Evolutionary conservation across 2,888 invertebrate species (phyloP).

Genomic region (Oxytorus armatus): DNA sequence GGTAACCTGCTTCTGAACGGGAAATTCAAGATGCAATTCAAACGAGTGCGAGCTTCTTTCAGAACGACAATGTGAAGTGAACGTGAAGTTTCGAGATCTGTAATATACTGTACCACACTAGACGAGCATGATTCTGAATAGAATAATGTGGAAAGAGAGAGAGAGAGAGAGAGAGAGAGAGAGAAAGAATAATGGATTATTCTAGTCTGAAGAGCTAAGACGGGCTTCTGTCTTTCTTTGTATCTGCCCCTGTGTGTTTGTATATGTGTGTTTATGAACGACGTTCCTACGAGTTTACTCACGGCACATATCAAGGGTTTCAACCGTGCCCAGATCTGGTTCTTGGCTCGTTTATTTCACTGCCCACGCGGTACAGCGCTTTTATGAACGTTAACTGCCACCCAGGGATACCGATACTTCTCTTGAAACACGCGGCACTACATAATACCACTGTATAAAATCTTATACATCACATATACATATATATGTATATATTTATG

Average conservation of each 20-base stretch:
- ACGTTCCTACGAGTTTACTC: slow-evolving; percentile 20
- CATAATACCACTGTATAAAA: slow-evolving; percentile 8
- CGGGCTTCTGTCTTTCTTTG: slow-evolving; percentile 36
- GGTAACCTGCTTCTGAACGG: slow-evolving; percentile 23
- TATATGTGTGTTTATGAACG: not conserved
- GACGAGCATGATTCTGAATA: slow-evolving; percentile 40
- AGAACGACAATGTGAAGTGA: slow-evolving; percentile 17
- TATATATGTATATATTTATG: slow-evolving; percentile 4
- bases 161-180: slow-evolving; percentile 26
- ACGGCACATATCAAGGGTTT: slow-evolving; percentile 27
- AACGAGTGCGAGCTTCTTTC: slow-evolving; percentile 34
- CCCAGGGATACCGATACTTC: slow-evolving; percentile 77
- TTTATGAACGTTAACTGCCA: slow-evolving; percentile 73
- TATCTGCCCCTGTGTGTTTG: not conserved
- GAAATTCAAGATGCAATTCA: slow-evolving; percentile 50
- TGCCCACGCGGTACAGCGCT: slow-evolving; percentile 67
- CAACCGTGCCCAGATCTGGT: slow-evolving; percentile 68
- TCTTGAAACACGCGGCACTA: slow-evolving; percentile 23
- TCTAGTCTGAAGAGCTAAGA: slow-evolving; percentile 35
- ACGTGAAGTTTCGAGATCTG: slow-evolving; percentile 12
- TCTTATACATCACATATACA: not conserved
- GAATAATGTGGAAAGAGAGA: slow-evolving; percentile 49
- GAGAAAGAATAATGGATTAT: slow-evolving; percentile 58
- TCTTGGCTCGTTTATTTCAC: slow-evolving; percentile 68
- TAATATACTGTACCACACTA: slow-evolving; percentile 34